Evolutionary conservation across 2,797 vertebrate species (phyloP), one percentile per base, ranked within the genome.

Genomic region (Syngnathus acus): DNA sequence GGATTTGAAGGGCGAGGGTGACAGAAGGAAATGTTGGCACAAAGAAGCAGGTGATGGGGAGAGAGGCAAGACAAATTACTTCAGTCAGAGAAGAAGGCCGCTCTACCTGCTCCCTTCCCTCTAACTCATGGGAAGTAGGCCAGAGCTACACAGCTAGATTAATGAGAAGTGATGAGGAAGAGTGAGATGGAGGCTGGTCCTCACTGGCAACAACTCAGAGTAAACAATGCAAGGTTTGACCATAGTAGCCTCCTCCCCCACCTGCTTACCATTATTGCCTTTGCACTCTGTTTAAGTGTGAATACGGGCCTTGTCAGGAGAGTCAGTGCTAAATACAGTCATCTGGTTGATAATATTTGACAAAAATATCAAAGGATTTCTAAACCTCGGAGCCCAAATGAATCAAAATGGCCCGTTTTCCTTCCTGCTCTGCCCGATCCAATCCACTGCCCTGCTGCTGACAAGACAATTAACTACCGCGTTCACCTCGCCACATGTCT

Each of bases 381-480:
- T 57, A 67, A 68, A 69, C 67, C 69, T 68, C 39, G 0, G 43
- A 68, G 61, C 26, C 64, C 70, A n/a, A 14, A 1, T 21, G 45
- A 39, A 5, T 10, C 9, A 21, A 60, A 39, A 60, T 40, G 9
- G 32, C 45, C 43, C 45, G 13, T 43, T 38, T 17, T 3, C 62
- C 62, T 48, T 43, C 16, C 26, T 19, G 59, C 38, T 62, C 37
- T 42, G 23, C 43, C 43, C 6, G 4, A 26, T 37, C 60, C 62
- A 38, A 65, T 68, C 73, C 37, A 47, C 69, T 72, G 71, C 74
- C 67, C 72, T 9, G 7, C 68, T 50, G 43, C 72, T 77, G 78
- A 80, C 79, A 78, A 78, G 81, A 86, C 87, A 86, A 92, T 84
- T 78, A 87, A 88, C 88, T 85, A 87, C 78, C 71, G 87, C 83